Base-by-base conservation (phyloP, 2,888 invertebrate genomes). In the Orchestes rusci region DNA sequence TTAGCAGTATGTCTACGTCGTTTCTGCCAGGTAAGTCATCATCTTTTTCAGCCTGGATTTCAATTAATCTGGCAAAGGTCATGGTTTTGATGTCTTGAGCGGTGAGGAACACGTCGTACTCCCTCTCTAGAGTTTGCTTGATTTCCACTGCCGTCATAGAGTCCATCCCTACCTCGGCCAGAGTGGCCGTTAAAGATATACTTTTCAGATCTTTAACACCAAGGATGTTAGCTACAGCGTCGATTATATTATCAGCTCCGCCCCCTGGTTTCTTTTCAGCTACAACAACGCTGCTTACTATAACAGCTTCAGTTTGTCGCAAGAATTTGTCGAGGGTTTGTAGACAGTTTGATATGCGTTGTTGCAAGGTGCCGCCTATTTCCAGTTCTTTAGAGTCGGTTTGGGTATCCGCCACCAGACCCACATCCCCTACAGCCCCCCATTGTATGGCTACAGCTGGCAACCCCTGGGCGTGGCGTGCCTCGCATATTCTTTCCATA, bases 131-230 rank as follows among this genome's bases (percentile, higher is more conserved):
- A 0, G 86, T 84, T 68, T 94, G 93, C 58, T 94, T 94, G 55
- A 97, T 91, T 70, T 97, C 96, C 0, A 94, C 90, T 0, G 90
- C 91, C 90, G 94, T 95, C 74, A 96, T 81, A 2, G 95, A 95
- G 70, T 97, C 95, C 82, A 97, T 88, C 27, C 97, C 96, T 50
- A 97, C 72, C 65, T 96, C 95, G 1, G 90, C 87, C 2, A 97
- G 71, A 0, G 83, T 79, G 1, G 81, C 76, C 59, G 82, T 79
- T 47, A 78, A 74, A 27, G 84, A 83, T 1, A 81, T 76, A 0
- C 76, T 76, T 67, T 82, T 86, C 60, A 79, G 65, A 59, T 84
- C 82, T 33, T 50, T 50, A 4, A 52, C 27, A 27, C 52, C 52
- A 74, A 80, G 75, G 37, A 82, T 78, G 41, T 56, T 54, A 7